phyloP scores from a whole-genome alignment of 2,888 invertebrate genomes.

The Lasioglossum morio region DNA sequence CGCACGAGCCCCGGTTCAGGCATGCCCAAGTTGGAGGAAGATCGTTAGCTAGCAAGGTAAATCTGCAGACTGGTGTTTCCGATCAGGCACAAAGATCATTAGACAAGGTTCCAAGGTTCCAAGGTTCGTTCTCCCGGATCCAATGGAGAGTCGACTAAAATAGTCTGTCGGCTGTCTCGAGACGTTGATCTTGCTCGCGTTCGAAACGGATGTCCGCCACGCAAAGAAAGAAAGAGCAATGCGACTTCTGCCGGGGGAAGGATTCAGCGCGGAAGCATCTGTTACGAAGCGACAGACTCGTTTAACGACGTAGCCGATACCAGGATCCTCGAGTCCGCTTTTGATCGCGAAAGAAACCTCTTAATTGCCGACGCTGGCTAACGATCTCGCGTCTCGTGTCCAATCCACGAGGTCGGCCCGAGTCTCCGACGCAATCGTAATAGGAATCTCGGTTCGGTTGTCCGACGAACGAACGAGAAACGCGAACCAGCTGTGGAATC shows the following conservation, averaged over 20 bases:
- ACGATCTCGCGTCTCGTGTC: constrained; percentile 48
- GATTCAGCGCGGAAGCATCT: not conserved
- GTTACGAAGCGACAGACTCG: constrained; percentile 9
- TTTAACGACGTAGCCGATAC: constrained; percentile 30
- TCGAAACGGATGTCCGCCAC: not conserved
- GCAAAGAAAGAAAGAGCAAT: not conserved
- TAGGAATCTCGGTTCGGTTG: constrained; percentile 39
- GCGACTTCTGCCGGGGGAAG: not conserved
- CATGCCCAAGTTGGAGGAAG: not conserved
- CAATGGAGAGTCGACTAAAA: not conserved
- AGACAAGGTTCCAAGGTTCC: not conserved
- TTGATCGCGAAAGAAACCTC: constrained; percentile 39
- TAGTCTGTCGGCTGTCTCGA: not conserved
- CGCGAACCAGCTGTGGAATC: not conserved
- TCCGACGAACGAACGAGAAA: constrained; percentile 5
- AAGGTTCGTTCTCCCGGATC: not conserved
- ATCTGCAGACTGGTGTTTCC: not conserved
- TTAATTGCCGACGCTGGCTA: constrained; percentile 57
- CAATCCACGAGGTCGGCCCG: constrained; percentile 19
- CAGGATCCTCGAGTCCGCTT: constrained; percentile 2
- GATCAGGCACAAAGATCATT: not conserved
- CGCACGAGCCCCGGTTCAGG: not conserved
- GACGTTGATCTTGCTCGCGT: not conserved
- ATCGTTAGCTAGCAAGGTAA: not conserved
- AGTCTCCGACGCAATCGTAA: constrained; percentile 45